Evolutionary conservation across 2,113 vertebrate species (phyloP).

Genomic region (Neotragus pygmaeus): DNA sequence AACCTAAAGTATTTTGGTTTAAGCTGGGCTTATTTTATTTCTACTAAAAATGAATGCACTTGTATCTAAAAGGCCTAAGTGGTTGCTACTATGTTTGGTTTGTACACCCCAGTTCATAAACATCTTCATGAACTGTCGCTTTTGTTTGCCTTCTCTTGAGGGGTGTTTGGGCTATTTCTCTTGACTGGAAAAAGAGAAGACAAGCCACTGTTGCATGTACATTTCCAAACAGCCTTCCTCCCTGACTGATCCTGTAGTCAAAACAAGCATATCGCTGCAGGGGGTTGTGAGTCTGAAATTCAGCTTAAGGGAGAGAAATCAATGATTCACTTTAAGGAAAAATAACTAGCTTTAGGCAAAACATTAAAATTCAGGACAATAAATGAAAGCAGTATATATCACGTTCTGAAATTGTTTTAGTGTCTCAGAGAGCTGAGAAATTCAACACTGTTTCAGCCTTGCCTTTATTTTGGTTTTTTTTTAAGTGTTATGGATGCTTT

Average conservation of each 20-base stretch:
- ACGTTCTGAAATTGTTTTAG: constrained; percentile 41
- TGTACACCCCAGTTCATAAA: constrained; percentile 31
- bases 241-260: constrained; percentile 45
- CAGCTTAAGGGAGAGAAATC: constrained; percentile 37
- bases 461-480: background rate
- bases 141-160: constrained; percentile 26
- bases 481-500: background rate
- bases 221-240: constrained; percentile 39
- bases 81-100: background rate
- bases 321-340: constrained; percentile 62
- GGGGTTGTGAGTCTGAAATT: constrained; percentile 28
- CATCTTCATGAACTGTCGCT: constrained; percentile 40
- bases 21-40: background rate
- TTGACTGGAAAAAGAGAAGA: background rate
- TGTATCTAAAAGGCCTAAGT: background rate
- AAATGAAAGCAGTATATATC: constrained; percentile 26
- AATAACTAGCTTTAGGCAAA: constrained; percentile 53
- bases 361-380: constrained; percentile 38
- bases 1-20: background rate
- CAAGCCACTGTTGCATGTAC: background rate
- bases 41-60: background rate
- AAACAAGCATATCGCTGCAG: constrained; percentile 40
- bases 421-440: constrained; percentile 19
- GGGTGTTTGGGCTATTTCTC: background rate
- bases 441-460: background rate